Conservation (phyloP, 2,888 invertebrate genomes). For the Chymomyza fuscimana region DNA sequence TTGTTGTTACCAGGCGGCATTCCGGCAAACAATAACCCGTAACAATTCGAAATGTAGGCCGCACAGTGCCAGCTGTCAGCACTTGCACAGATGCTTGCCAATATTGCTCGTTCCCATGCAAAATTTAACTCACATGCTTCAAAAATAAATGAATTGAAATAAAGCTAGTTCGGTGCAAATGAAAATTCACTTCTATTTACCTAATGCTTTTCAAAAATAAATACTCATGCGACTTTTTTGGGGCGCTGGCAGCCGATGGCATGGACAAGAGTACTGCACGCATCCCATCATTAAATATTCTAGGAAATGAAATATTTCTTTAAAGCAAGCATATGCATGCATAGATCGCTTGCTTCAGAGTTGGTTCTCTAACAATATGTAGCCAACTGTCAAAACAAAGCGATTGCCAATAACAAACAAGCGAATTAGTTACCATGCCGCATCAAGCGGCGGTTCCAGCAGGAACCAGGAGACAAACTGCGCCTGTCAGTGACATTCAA, state of each 20-base stretch:
- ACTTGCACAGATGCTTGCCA: slow-evolving; percentile 13
- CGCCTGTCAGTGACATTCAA: slow-evolving; percentile 47
- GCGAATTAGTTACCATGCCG: background rate
- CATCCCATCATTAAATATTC: too few species aligned
- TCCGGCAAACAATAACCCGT: slow-evolving; percentile 61
- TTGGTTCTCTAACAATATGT: too few species aligned
- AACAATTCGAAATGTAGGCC: slow-evolving; percentile 31
- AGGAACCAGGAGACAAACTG: background rate
- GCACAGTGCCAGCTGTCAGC: background rate
- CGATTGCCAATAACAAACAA: background rate
- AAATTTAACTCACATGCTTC: slow-evolving; percentile 46
- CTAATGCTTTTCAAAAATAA: too few species aligned
- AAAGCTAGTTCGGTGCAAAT: background rate
- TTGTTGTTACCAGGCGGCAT: slow-evolving; percentile 41
- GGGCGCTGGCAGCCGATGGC: too few species aligned
- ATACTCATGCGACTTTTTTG: too few species aligned
- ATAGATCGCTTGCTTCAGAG: too few species aligned
- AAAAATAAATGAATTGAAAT: background rate
- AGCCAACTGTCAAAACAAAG: background rate
- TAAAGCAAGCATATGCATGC: too few species aligned
- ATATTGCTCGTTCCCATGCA: slow-evolving; percentile 51
- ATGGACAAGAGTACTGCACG: too few species aligned
- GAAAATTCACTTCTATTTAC: background rate
- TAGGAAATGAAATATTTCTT: too few species aligned
- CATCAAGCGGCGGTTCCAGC: background rate